A percentile compares a stretch with the other conserved stretches of the same genome.
Conservation (phyloP, 2,113 vertebrate species). For the Corydoras maculifer region DNA sequence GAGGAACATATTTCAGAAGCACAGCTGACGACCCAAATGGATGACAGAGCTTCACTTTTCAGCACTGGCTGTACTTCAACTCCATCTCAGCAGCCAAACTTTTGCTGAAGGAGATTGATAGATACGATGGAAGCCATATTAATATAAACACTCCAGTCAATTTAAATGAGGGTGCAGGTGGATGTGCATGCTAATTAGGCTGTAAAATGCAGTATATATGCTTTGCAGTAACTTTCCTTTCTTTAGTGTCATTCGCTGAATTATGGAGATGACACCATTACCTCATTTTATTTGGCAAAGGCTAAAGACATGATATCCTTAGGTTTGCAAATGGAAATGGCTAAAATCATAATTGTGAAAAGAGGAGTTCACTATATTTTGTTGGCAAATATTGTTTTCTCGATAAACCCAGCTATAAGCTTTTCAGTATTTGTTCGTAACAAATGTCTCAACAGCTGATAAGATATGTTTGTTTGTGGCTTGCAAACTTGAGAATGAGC, state of each 20-base stretch:
- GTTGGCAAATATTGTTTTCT: conserved; percentile 2
- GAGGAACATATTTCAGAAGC: neutral
- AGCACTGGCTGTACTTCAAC: conserved; percentile 14
- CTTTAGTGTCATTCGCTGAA: conserved; percentile 12
- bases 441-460: neutral
- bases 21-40: neutral
- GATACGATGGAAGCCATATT: conserved; percentile 47
- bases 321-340: conserved; percentile 15
- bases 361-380: neutral
- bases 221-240: neutral
- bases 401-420: neutral
- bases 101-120: conserved; percentile 50
- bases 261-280: conserved; percentile 13
- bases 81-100: conserved; percentile 41
- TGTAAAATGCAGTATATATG: neutral
- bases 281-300: conserved; percentile 8
- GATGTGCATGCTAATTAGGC: conserved; percentile 43
- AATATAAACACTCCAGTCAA: conserved; percentile 51
- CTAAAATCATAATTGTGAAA: conserved; percentile 9
- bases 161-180: conserved; percentile 30
- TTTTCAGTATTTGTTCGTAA: neutral
- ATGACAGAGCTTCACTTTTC: conserved; percentile 28
- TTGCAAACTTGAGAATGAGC: neutral
- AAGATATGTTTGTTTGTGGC: neutral
- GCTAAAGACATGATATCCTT: conserved; percentile 20